Percentiles rank a stretch among this genome's conserved stretches.
phyloP scores from a whole-genome alignment of 1,140 invertebrate genomes.

The Ruditapes philippinarum region DNA sequence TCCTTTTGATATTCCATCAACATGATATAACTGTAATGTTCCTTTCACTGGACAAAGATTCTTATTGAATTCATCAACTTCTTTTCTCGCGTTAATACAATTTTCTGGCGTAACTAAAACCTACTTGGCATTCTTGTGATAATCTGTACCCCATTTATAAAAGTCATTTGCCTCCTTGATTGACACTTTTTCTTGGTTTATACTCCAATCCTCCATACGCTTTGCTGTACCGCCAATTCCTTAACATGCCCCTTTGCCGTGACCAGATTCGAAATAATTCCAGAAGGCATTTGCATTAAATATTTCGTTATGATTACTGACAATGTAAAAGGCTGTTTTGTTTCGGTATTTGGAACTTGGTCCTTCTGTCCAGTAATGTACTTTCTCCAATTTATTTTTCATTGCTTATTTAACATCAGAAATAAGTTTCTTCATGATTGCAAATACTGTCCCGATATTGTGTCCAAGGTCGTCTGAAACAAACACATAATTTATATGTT shows the following conservation, averaged over 20 bases:
- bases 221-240: constrained; percentile 8
- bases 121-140: not conserved
- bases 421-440: constrained; percentile 43
- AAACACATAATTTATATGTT: constrained; percentile 51
- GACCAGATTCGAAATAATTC: constrained; percentile 14
- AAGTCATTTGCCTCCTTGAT: not conserved
- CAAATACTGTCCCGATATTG: constrained; percentile 48
- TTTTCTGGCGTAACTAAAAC: not conserved
- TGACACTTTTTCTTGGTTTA: not conserved
- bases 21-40: not conserved
- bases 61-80: not conserved
- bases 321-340: not conserved
- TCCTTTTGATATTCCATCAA: not conserved
- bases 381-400: constrained; percentile 8
- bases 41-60: not conserved
- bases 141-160: not conserved
- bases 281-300: not conserved
- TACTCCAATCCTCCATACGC: not conserved
- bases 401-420: not conserved
- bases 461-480: constrained; percentile 50
- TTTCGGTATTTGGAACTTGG: constrained; percentile 47
- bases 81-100: not conserved
- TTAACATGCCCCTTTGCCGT: constrained; percentile 34
- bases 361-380: constrained; percentile 70
- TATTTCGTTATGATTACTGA: not conserved